Evolutionary conservation across 2,113 vertebrate species (phyloP), one percentile per base, ranked within the genome.

Genomic region (Butorides virescens): DNA sequence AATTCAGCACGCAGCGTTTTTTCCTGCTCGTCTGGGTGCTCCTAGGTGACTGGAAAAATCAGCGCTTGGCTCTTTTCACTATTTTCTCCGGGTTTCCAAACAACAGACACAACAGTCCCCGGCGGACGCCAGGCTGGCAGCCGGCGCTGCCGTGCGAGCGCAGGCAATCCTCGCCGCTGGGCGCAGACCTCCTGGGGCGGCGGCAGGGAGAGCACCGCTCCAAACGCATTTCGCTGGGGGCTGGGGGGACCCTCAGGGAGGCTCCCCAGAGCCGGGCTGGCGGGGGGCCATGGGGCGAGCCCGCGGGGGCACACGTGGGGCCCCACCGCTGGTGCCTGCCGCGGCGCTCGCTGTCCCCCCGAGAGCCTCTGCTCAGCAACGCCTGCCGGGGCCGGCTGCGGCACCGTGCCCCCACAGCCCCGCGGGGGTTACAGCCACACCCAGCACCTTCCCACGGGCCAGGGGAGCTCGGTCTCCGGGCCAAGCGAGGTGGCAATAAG

Each of bases 1-100:
- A 95, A 93, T 93, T 91, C 89, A 58, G 50, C 74, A 70, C 19
- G 67, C 70, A 93, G 92, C 62, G 3, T 84, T 93, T 96, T 91
- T 96, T 95, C 97, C 95, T 93, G 66, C 91, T 87, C 2, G 39
- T 62, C 91, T 89, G 89, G 53, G 81, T 92, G 88, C 89, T 96
- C 89, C 92, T 87, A 59, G 86, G 86, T 59, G 77, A 91, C 91
- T 87, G 92, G 91, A 93, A 94, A 96, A 93, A 93, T 39, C 30
- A 3, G 74, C 1, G 0, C 81, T 92, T 89, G 83, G 80, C 84
- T 93, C 70, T 87, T 82, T 30, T 13, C 56, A 87, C 80, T 93
- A 29, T 91, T 91, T 90, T 68, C 73, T 82, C 73, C 5, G 50
- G 50, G 86, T 94, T 95, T 89, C 91, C 80, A 87, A 91, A 89